A percentile compares a stretch with the other conserved stretches of the same genome.
These are phyloP conservation scores for Nineta flava DNA, from an alignment of 2,888 invertebrate genomes.

Conservation along the genomic window DNA sequence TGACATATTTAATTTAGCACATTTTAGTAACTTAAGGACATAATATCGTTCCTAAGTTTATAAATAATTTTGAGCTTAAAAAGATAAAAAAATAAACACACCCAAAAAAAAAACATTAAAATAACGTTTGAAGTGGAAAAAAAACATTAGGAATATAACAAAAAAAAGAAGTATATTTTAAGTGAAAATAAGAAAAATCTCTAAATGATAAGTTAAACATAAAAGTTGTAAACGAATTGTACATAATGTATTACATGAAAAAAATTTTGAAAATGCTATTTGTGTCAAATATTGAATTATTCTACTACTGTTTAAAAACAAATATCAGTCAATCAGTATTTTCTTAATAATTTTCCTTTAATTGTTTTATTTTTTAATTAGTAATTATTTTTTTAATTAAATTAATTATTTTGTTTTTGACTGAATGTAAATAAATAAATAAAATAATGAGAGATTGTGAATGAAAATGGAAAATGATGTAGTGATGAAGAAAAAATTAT, in stretches of 20 bases:
- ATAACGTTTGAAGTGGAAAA: background rate
- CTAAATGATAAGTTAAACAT: background rate
- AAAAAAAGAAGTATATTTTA: background rate
- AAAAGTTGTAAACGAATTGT: too few species aligned
- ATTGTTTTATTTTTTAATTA: too few species aligned
- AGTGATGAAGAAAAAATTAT: too few species aligned
- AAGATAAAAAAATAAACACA: background rate
- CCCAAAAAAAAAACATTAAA: too few species aligned
- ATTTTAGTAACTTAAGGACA: background rate
- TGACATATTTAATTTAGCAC: background rate
- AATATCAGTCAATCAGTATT: background rate
- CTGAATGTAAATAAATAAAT: too few species aligned
- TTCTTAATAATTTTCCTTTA: too few species aligned
- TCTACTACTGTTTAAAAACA: background rate
- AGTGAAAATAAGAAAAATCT: background rate
- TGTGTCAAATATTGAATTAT: background rate
- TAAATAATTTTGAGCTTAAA: background rate
- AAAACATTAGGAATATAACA: background rate
- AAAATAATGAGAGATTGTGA: too few species aligned
- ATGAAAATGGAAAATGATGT: too few species aligned
- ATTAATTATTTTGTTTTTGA: too few species aligned
- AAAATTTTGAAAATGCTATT: background rate
- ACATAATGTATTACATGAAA: background rate
- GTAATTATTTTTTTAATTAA: too few species aligned
- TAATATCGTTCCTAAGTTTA: background rate